A percentile compares a stretch with the other conserved stretches of the same genome.
Evolutionary conservation across 2,888 invertebrate species (phyloP).

Genomic region (Seira sanloemensis): DNA sequence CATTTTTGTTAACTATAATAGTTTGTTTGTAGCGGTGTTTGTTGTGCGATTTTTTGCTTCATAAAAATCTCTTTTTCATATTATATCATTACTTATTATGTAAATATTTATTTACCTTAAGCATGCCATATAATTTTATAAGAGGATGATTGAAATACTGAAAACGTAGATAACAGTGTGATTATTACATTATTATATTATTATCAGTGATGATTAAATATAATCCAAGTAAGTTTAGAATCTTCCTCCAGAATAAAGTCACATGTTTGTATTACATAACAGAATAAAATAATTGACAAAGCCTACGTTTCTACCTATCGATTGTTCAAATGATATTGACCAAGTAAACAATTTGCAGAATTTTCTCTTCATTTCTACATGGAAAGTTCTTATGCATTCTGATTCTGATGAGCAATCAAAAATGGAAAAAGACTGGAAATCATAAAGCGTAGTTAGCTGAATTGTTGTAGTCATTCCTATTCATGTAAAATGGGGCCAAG

Average conservation of each 20-base stretch:
- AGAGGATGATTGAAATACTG: constrained; percentile 27
- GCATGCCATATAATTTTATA: constrained; percentile 25
- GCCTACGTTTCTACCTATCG: too few relatives aligned
- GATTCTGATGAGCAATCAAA: too few relatives aligned
- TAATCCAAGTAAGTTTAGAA: not conserved
- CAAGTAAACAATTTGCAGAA: too few relatives aligned
- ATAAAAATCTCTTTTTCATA: constrained; percentile 14
- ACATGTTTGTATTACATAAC: not conserved
- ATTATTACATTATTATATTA: constrained; percentile 26
- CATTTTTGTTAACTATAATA: not conserved
- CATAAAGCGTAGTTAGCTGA: too few relatives aligned
- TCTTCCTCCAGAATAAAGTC: not conserved
- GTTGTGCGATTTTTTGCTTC: not conserved
- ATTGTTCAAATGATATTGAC: too few relatives aligned
- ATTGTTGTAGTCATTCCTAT: too few relatives aligned
- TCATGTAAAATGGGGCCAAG: too few relatives aligned
- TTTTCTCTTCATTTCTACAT: too few relatives aligned
- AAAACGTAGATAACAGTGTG: constrained; percentile 28
- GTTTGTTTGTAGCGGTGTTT: not conserved
- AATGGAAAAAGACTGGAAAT: too few relatives aligned
- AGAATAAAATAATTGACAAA: too few relatives aligned
- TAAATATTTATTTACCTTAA: constrained; percentile 22
- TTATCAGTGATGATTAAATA: constrained; percentile 30
- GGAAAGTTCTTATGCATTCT: too few relatives aligned
- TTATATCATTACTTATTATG: not conserved